Base-by-base conservation (phyloP, 2,888 invertebrate genomes). In the Globia sparganii region DNA sequence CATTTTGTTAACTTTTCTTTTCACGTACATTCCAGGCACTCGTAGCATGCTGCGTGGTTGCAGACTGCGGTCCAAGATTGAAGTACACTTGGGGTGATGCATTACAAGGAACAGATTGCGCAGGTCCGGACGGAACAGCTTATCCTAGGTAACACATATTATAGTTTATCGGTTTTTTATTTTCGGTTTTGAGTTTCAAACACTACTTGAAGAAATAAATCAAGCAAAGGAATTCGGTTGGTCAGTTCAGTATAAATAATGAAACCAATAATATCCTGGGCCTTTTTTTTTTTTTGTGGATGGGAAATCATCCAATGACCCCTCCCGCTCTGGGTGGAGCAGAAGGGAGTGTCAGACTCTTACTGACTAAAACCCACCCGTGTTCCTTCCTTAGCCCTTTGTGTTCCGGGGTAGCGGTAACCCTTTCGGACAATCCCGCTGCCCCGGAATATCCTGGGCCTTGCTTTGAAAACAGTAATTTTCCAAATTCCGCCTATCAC, bases 1-100 rank as follows among this genome's bases (percentile, higher is more conserved):
- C 46, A 62, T 69, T 69, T 72, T 81, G 25, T 28, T 76, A 76
- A 81, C n/a, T 81, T 86, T 82, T 76, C 61, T 81, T 83, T 82
- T 78, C 61, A 76, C 75, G 43, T 75, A 73, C 40, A 78, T 94
- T 95, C 80, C 95, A 96, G 96, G 92, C 92, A 43, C 81, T 95
- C 58, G 77, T 95, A 75, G 91, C 92, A 78, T 90, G 91, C 80
- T 93, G 91, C 80, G 94, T 94, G 53, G 90, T 92, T 58, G 92
- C 95, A 76, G 96, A 96, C 56, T 96, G 97, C 77, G 97, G 97
- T 34, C 96, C 97, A 77, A 97, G 97, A 88, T 95, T 99, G 77
- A 98, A 98, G 95, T 99, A 99, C 93, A 97, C 98, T 34, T 98
- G 98, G 97, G 99, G 99, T 31, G 98, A 99, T 94, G 99, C 99